phyloP scores from a whole-genome alignment of 2,888 invertebrate species.

The Melanotus villosus region DNA sequence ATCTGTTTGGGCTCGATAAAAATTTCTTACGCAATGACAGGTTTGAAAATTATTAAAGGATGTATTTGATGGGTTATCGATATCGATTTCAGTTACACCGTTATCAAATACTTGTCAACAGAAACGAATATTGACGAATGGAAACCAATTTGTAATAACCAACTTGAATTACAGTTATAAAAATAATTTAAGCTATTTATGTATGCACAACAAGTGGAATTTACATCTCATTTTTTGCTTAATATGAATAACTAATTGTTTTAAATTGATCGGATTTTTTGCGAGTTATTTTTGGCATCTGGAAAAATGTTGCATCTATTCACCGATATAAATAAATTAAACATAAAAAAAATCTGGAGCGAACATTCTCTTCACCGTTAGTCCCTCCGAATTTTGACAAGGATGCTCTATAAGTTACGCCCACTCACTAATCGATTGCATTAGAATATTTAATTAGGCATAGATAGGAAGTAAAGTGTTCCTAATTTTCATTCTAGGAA shows the following conservation, averaged over 20 bases:
- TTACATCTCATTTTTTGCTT: not conserved
- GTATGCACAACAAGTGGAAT: not conserved
- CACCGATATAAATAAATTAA: conserved; percentile 1
- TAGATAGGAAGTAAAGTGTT: not conserved
- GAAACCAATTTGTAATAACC: conserved; percentile 15
- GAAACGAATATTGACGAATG: conserved; percentile 18
- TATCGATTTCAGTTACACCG: conserved; percentile 7
- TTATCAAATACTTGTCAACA: conserved; percentile 12
- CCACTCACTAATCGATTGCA: conserved; percentile 5
- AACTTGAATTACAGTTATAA: conserved; percentile 26
- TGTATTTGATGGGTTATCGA: too few relatives aligned
- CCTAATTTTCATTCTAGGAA: not conserved
- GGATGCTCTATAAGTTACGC: conserved; percentile 12
- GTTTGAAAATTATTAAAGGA: conserved; percentile 5
- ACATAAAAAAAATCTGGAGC: conserved; percentile 6
- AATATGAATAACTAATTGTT: conserved; percentile 19
- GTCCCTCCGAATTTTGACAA: not conserved
- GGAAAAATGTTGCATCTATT: conserved; percentile 4
- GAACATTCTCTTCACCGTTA: conserved; percentile 20
- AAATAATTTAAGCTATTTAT: conserved; percentile 21
- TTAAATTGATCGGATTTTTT: conserved; percentile 11
- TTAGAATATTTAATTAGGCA: not conserved
- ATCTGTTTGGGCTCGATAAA: not conserved
- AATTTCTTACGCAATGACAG: not conserved
- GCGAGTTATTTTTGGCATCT: not conserved